A percentile compares a stretch with the other conserved stretches of the same genome.
Evolutionary conservation across 2,888 invertebrate species (phyloP).

Genomic region (Venustoraphidia nigricollis): DNA sequence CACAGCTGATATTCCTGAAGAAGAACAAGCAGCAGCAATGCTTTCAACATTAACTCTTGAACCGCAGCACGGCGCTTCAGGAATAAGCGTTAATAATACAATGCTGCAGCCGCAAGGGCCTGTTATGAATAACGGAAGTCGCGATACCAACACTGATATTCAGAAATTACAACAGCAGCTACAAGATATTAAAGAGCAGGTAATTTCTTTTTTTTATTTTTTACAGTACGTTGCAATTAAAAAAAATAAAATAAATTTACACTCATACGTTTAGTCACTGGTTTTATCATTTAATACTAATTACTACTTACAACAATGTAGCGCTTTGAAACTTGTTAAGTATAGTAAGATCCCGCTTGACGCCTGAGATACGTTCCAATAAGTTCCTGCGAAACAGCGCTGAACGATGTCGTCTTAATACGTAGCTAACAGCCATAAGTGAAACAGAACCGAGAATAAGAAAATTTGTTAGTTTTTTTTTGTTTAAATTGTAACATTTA

Average conservation of each 20-base stretch:
- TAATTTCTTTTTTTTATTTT: constrained; percentile 21
- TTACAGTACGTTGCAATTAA: not conserved
- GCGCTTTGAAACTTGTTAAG: too few species aligned
- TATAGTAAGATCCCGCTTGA: too few species aligned
- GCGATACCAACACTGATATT: constrained; percentile 63
- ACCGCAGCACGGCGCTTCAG: constrained; percentile 20
- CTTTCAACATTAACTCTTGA: not conserved
- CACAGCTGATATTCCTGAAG: constrained; percentile 31
- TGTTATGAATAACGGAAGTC: constrained; percentile 49
- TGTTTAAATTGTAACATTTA: too few species aligned
- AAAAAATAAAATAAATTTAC: not conserved
- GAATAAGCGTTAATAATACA: not conserved
- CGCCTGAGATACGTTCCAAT: too few species aligned
- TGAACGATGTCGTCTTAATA: too few species aligned
- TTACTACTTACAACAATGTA: too few species aligned
- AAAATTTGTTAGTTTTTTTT: too few species aligned
- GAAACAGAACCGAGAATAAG: too few species aligned
- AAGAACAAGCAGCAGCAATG: constrained; percentile 8
- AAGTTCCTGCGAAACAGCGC: too few species aligned
- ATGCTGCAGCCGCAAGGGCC: constrained; percentile 24
- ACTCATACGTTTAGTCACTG: too few species aligned
- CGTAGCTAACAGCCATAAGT: too few species aligned
- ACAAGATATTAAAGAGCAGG: constrained; percentile 96
- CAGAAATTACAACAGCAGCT: constrained; percentile 86
- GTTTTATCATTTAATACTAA: too few species aligned